These are phyloP conservation scores for Nasonia oneida DNA, from an alignment of 2,888 invertebrate species.

Conservation along the genomic window DNA sequence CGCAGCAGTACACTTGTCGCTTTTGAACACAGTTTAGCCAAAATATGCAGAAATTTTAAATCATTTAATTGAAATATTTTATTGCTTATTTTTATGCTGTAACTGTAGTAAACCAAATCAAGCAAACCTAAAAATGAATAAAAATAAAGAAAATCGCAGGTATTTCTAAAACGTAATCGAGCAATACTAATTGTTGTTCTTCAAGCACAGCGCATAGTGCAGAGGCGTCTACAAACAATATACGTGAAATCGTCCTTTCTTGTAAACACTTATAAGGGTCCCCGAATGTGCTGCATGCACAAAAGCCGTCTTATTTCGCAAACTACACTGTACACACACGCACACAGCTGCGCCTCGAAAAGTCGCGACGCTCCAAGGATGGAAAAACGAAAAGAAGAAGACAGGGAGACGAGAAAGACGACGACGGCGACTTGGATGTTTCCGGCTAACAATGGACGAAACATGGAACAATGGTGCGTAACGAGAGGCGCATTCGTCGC, in stretches of 20 bases:
- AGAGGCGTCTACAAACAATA: not conserved
- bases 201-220: not conserved
- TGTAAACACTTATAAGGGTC: not conserved
- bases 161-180: not conserved
- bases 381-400: constrained; percentile 32
- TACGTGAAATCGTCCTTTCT: not conserved
- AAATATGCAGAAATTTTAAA: not conserved
- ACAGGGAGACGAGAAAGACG: constrained; percentile 19
- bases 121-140: not conserved
- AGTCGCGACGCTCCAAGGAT: constrained; percentile 23
- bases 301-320: constrained; percentile 33
- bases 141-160: not conserved
- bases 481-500: constrained; percentile 70
- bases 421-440: constrained; percentile 46
- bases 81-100: too few relatives aligned
- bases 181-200: constrained; percentile 28
- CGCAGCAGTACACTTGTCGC: not conserved
- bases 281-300: not conserved
- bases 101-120: not conserved
- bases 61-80: not conserved
- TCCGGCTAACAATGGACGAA: constrained; percentile 68
- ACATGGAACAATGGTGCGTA: constrained; percentile 73
- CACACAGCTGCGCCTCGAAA: constrained; percentile 1
- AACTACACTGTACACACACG: not conserved
- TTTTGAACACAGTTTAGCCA: not conserved